phyloP scores from a whole-genome alignment of 2,797 vertebrate species.

The Enteromius mattozi region DNA sequence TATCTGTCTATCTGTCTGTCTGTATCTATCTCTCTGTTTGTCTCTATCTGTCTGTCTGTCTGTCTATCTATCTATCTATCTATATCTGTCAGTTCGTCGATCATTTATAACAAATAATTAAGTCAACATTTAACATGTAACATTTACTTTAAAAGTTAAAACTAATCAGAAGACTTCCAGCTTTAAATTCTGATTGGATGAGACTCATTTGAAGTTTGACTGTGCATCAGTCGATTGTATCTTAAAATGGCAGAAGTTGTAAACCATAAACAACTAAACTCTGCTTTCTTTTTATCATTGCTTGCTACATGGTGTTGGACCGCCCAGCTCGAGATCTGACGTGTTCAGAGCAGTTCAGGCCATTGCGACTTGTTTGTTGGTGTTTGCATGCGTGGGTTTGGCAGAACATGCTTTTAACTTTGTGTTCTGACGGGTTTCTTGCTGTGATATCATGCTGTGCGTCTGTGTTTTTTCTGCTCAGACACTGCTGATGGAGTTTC shows the following conservation, averaged over 20 bases:
- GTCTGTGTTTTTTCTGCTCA: conserved; percentile 66
- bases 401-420: background rate
- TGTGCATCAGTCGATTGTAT: background rate
- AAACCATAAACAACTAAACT: background rate
- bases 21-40: too few species aligned
- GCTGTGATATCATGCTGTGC: conserved; percentile 7
- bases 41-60: background rate
- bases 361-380: conserved; percentile 14
- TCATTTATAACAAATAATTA: background rate
- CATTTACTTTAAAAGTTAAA: background rate
- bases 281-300: background rate
- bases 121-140: background rate
- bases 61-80: background rate
- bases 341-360: background rate
- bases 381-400: conserved; percentile 24
- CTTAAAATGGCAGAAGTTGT: background rate
- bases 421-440: conserved; percentile 4
- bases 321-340: background rate
- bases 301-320: background rate
- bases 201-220: background rate
- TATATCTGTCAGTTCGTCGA: background rate
- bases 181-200: background rate
- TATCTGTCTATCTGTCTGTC: too few species aligned
- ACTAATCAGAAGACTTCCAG: background rate
- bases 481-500: conserved; percentile 98